Base-by-base conservation (phyloP, 2,797 vertebrate genomes). In the Phataginus tricuspis region DNA sequence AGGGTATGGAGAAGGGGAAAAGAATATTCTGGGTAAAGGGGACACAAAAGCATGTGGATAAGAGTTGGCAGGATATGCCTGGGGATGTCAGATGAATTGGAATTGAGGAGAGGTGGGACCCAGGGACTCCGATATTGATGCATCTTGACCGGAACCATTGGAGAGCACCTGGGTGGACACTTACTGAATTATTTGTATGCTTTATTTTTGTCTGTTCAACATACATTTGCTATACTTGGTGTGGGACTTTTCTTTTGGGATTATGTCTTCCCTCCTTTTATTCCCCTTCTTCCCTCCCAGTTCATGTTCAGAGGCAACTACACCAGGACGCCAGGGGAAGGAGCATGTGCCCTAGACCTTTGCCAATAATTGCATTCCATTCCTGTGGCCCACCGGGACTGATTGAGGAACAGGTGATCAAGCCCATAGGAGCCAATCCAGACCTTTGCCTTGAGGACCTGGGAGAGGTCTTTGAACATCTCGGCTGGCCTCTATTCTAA, bases 401-500 rank as follows among this genome's bases (percentile, higher is more conserved):
- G 77, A 92, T 2, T 85, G 69, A 95, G 68, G 45, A 55, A 68
- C 12, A 3, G 39, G 15, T 55, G 66, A 86, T 55, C 83, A 34
- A 5, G 16, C 21, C 91, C 85, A 80, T 78, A 86, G 92, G 51
- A 82, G 51, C 71, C 74, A 57, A 34, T 39, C 69, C 64, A 75
- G 10, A 42, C 79, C 69, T 96, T 82, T 37, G 55, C 69, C 21
- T 95, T 53, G 39, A 97, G 53, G 59, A 92, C 34, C 72, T 69
- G 55, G 63, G 82, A 87, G 80, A 96, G 37, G 45, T 91, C 74
- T 96, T 92, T 79, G 94, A 95, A 89, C 51, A 25, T 64, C 61
- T 83, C 85, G 25, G 42, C 31, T 37, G 78, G 59, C 86, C 90
- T 94, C 85, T 91, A 80, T 59, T 92, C 53, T 84, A 78, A 92